Evolutionary conservation across 2,797 vertebrate genomes (phyloP).

Genomic region (Buphagus erythrorhynchus): DNA sequence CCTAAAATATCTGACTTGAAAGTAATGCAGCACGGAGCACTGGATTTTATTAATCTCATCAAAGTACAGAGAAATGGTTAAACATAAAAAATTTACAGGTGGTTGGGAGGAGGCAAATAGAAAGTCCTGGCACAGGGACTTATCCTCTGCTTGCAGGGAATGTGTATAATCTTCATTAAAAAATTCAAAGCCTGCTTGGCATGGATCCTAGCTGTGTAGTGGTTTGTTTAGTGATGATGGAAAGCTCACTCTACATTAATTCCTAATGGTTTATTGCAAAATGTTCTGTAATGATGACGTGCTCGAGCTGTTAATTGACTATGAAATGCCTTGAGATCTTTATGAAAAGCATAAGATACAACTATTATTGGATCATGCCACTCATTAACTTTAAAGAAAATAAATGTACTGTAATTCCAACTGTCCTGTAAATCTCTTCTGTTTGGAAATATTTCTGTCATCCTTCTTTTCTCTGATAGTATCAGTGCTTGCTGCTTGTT

Average conservation of each 20-base stretch:
- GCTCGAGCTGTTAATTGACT: slow-evolving; percentile 65
- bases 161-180: not conserved
- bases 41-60: not conserved
- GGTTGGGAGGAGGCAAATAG: not conserved
- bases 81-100: not conserved
- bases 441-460: slow-evolving; percentile 17
- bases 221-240: not conserved
- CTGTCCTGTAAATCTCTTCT: not conserved
- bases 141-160: not conserved
- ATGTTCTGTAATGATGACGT: slow-evolving; percentile 49
- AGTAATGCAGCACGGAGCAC: not conserved
- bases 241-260: slow-evolving; percentile 33
- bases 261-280: slow-evolving; percentile 59
- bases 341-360: slow-evolving; percentile 53
- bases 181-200: not conserved
- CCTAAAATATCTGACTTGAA: not conserved
- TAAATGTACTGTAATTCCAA: slow-evolving; percentile 23
- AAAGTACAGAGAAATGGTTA: not conserved
- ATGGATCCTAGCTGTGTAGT: not conserved
- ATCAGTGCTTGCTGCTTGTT: not conserved
- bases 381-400: slow-evolving; percentile 65
- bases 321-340: slow-evolving; percentile 67
- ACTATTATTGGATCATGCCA: slow-evolving; percentile 46
- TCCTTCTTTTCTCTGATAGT: not conserved
- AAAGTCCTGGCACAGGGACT: not conserved